phyloP scores from a whole-genome alignment of 2,113 vertebrate genomes.

The Solea senegalensis region DNA sequence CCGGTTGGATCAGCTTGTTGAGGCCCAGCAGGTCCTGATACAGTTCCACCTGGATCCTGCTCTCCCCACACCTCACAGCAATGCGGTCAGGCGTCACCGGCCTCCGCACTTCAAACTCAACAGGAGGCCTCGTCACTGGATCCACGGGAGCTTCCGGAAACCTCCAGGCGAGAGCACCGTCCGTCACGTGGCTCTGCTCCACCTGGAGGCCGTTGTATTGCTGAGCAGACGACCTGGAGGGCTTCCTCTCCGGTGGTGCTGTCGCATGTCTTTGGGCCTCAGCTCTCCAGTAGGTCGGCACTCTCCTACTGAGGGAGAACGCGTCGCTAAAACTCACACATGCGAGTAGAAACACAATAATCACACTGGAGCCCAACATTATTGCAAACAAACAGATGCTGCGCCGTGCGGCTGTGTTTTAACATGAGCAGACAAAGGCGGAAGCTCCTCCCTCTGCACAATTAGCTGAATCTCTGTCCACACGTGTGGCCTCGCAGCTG shows the following conservation, averaged over 20 bases:
- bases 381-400: background rate
- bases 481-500: constrained; percentile 41
- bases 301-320: background rate
- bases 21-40: constrained; percentile 54
- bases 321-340: constrained; percentile 12
- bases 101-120: background rate
- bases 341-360: constrained; percentile 15
- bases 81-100: background rate
- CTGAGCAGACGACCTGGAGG: constrained; percentile 2
- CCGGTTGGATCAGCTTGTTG: constrained; percentile 31
- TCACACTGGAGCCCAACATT: constrained; percentile 27
- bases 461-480: constrained; percentile 29
- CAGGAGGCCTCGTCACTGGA: background rate
- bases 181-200: background rate
- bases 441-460: constrained; percentile 27
- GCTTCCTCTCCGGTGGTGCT: constrained; percentile 15
- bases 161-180: constrained; percentile 8
- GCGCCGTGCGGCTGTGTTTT: background rate
- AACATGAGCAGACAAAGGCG: background rate
- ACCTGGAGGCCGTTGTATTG: background rate
- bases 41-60: constrained; percentile 51
- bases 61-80: constrained; percentile 60
- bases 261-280: background rate
- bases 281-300: background rate
- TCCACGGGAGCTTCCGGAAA: constrained; percentile 34